Conservation (phyloP, 35 echinoderm and acorn worm species). For the Apostichopus japonicus region DNA sequence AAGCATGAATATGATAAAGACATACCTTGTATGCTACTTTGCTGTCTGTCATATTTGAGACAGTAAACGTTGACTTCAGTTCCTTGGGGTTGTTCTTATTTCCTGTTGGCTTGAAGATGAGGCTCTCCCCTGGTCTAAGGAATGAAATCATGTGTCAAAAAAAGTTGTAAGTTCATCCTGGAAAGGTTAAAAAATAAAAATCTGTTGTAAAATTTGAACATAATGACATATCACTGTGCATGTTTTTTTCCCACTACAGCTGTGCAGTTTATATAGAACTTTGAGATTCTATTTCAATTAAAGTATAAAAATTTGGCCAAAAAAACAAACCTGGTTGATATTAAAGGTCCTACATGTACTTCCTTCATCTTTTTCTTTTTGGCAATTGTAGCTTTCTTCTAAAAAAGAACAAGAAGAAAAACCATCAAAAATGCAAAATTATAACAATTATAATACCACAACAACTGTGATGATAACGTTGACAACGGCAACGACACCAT, state of each 20-base stretch:
- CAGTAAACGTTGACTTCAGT: slow-evolving; percentile 45
- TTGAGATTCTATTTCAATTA: no score
- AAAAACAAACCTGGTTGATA: slow-evolving; percentile 70
- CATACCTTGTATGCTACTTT: slow-evolving; percentile 85
- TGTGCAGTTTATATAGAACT: no score
- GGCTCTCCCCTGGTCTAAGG: slow-evolving; percentile 78
- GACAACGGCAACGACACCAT: no score
- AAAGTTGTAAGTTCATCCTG: background rate
- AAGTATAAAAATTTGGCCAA: background rate
- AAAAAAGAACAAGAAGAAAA: background rate
- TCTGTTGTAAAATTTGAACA: background rate
- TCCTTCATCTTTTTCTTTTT: slow-evolving; percentile 67
- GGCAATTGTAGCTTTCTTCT: background rate
- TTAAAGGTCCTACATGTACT: slow-evolving; percentile 71
- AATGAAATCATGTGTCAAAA: background rate
- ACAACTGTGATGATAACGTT: no score
- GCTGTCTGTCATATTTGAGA: slow-evolving; percentile 69
- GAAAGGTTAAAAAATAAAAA: background rate
- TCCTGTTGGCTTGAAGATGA: slow-evolving; percentile 65
- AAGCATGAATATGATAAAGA: no score
- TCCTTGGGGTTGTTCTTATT: slow-evolving; percentile 35
- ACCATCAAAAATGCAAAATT: no score
- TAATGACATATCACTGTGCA: background rate
- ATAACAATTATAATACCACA: no score
- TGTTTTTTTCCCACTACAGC: background rate